Percentiles rank a stretch among this genome's conserved stretches.
Evolutionary conservation across 2,113 vertebrate genomes (phyloP).

Genomic region (Vidua chalybeata): DNA sequence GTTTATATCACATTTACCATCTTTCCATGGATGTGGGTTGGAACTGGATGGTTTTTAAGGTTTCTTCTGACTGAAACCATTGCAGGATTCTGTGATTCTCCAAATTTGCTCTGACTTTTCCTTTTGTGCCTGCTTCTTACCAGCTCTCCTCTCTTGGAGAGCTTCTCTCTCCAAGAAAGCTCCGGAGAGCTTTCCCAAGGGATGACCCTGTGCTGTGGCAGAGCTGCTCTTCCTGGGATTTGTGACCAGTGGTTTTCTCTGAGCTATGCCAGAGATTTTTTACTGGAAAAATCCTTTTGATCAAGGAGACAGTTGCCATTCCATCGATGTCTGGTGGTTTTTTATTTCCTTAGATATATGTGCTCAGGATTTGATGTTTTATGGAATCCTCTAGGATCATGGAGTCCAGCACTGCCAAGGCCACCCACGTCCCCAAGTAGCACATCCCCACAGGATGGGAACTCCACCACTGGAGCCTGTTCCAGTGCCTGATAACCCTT

Average conservation of each 20-base stretch:
- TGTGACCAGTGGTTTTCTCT: fast-evolving
- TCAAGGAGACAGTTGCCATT: fast-evolving
- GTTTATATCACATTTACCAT: fast-evolving
- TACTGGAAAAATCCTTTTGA: neutral
- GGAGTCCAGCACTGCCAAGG: neutral
- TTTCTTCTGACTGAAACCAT: neutral
- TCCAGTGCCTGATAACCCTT: neutral
- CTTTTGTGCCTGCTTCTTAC: neutral
- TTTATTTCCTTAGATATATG: too few species aligned
- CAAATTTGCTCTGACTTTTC: neutral
- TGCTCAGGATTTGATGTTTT: neutral
- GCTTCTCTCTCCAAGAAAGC: neutral
- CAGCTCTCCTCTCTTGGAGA: neutral
- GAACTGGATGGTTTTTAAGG: neutral
- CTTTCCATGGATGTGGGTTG: neutral
- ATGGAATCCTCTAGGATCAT: neutral
- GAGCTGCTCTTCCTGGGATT: neutral
- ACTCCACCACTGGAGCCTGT: neutral
- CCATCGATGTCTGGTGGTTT: fast-evolving
- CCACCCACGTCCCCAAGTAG: neutral
- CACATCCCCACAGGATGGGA: neutral
- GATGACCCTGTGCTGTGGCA: neutral
- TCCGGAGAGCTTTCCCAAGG: neutral
- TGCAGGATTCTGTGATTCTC: neutral
- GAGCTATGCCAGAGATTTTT: neutral